A percentile compares a stretch with the other conserved stretches of the same genome.
phyloP scores from a whole-genome alignment of 2,113 vertebrate species.

The Dasyurus viverrinus region DNA sequence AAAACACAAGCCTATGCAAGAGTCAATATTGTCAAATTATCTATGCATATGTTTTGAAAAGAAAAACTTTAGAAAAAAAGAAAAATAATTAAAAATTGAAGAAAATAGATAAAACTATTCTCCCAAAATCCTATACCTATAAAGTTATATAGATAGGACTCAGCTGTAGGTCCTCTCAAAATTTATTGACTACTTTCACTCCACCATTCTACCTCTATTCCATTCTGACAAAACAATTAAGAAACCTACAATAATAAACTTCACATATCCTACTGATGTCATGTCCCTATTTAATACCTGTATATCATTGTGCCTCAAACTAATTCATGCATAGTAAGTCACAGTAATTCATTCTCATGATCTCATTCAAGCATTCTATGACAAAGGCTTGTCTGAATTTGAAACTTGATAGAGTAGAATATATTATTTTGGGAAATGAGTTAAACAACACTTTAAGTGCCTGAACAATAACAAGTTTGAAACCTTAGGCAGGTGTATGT shows the following conservation, averaged over 20 bases:
- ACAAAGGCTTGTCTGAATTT: constrained; percentile 77
- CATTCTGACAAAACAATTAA: background rate
- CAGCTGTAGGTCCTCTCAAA: background rate
- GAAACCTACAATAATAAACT: constrained; percentile 30
- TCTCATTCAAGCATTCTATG: constrained; percentile 64
- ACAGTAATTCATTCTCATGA: constrained; percentile 59
- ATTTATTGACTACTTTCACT: background rate
- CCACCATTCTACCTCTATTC: background rate
- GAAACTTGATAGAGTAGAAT: constrained; percentile 72
- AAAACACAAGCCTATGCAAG: too few relatives aligned
- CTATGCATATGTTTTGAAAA: too few relatives aligned
- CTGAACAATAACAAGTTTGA: constrained; percentile 57
- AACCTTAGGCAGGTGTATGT: background rate
- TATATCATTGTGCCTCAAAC: background rate
- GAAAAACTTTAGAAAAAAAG: too few relatives aligned
- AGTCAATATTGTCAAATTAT: too few relatives aligned
- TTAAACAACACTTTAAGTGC: constrained; percentile 42
- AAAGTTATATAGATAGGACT: background rate
- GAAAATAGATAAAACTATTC: background rate
- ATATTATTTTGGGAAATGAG: constrained; percentile 74
- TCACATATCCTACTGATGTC: background rate
- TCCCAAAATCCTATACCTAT: background rate
- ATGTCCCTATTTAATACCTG: constrained; percentile 21
- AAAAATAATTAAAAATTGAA: background rate
- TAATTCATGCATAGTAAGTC: constrained; percentile 12